phyloP scores from a whole-genome alignment of 2,797 vertebrate genomes.

The Triplophysa bombifrons region DNA sequence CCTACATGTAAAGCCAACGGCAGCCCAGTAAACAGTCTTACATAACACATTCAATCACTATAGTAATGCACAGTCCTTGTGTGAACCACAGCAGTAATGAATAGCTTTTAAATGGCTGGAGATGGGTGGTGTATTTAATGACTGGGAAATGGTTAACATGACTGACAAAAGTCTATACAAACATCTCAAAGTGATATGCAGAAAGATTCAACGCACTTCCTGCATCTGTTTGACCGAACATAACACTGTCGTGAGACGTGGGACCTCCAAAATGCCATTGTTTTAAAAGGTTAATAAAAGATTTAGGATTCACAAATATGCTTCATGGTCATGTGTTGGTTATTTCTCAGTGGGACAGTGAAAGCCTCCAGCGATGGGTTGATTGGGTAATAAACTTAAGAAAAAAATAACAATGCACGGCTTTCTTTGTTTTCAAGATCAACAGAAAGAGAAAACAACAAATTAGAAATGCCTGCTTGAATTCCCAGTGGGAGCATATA shows the following conservation, averaged over 20 bases:
- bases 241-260: not conserved
- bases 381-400: constrained; percentile 14
- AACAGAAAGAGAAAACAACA: constrained; percentile 10
- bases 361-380: constrained; percentile 8
- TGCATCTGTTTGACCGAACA: not conserved
- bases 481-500: not conserved
- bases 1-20: not conserved
- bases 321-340: constrained; percentile 10
- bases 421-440: not conserved
- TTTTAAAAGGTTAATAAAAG: not conserved
- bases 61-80: constrained; percentile 24
- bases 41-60: constrained; percentile 22
- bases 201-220: not conserved
- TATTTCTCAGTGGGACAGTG: not conserved
- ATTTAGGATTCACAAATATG: constrained; percentile 1
- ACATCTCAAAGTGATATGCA: constrained; percentile 20
- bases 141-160: constrained; percentile 29
- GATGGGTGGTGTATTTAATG: constrained; percentile 26
- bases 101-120: constrained; percentile 25
- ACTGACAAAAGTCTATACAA: constrained; percentile 27
- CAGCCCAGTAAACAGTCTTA: not conserved
- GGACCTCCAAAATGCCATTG: not conserved
- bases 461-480: constrained; percentile 16
- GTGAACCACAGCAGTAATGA: constrained; percentile 25
- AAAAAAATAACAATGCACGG: not conserved